These are phyloP conservation scores for Rhynchopsitta pachyrhyncha DNA, from an alignment of 2,113 vertebrate species.

Conservation along the genomic window DNA sequence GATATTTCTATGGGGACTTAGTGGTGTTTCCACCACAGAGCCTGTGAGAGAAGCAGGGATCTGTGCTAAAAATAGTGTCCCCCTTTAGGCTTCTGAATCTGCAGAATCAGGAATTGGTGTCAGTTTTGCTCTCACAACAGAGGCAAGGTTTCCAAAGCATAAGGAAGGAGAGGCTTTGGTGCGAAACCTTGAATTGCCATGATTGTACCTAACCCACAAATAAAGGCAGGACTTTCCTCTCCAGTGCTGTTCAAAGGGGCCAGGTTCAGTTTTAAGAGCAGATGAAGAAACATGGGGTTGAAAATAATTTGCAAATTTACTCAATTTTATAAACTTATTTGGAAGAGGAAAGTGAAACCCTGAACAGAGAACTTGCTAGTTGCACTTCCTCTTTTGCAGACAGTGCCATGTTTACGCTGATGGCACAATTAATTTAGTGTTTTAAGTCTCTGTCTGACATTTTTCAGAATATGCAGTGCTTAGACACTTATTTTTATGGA, in stretches of 20 bases:
- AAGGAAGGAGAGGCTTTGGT: not conserved
- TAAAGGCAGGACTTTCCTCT: not conserved
- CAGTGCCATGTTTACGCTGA: not conserved
- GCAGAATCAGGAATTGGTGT: not conserved
- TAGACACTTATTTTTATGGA: not conserved
- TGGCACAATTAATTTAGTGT: not conserved
- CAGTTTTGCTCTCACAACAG: not conserved
- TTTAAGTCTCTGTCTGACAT: not conserved
- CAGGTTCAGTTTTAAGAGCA: not conserved
- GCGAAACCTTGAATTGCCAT: not conserved
- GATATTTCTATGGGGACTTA: not conserved
- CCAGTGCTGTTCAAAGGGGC: not conserved
- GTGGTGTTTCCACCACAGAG: not conserved
- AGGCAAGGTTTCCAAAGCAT: not conserved
- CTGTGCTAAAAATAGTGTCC: not conserved
- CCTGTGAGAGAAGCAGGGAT: not conserved
- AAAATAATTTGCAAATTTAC: not conserved
- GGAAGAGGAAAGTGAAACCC: slow-evolving; percentile 8
- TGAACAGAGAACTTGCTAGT: not conserved
- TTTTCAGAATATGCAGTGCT: not conserved
- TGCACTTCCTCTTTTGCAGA: not conserved
- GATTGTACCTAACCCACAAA: not conserved
- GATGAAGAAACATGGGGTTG: not conserved
- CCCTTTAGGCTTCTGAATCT: not conserved
- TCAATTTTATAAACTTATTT: not conserved